These are phyloP conservation scores for Beroe ovata DNA, from an alignment of 37 sponge, comb jelly and placozoan genomes.

Conservation along the genomic window DNA sequence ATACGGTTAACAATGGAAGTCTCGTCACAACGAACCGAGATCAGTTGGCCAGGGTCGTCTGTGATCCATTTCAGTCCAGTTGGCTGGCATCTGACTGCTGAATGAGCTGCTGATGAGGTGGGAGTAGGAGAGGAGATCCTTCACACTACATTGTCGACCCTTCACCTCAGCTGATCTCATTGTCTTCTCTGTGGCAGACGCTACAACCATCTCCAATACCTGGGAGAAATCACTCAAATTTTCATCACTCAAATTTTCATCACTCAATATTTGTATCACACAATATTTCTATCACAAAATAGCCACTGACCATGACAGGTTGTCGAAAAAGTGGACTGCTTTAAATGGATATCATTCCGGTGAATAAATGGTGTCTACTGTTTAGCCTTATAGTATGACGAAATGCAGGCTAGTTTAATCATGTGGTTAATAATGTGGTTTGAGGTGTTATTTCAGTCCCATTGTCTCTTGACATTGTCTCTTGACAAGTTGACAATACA, in stretches of 20 bases:
- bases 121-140: slow-evolving; percentile 35
- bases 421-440: too few species aligned
- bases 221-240: not conserved
- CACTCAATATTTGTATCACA: not conserved
- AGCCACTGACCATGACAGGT: too few species aligned
- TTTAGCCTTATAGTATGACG: too few species aligned
- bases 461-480: too few species aligned
- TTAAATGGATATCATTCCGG: not conserved
- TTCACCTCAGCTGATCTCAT: not conserved
- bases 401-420: too few species aligned
- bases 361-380: too few species aligned
- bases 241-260: not conserved
- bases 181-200: slow-evolving; percentile 23
- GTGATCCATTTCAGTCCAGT: slow-evolving; percentile 48
- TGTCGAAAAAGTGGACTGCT: too few species aligned
- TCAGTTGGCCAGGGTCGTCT: slow-evolving; percentile 66
- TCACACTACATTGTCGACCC: slow-evolving; percentile 10
- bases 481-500: too few species aligned
- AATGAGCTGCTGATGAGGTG: slow-evolving; percentile 40
- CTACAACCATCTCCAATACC: slow-evolving; percentile 26
- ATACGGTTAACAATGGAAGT: too few species aligned
- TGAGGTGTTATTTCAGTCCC: too few species aligned
- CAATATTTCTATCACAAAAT: too few species aligned
- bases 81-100: slow-evolving; percentile 58
- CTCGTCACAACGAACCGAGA: not conserved